Conservation (phyloP, 2,888 invertebrate species). For the Hypselothyrea guttata region DNA sequence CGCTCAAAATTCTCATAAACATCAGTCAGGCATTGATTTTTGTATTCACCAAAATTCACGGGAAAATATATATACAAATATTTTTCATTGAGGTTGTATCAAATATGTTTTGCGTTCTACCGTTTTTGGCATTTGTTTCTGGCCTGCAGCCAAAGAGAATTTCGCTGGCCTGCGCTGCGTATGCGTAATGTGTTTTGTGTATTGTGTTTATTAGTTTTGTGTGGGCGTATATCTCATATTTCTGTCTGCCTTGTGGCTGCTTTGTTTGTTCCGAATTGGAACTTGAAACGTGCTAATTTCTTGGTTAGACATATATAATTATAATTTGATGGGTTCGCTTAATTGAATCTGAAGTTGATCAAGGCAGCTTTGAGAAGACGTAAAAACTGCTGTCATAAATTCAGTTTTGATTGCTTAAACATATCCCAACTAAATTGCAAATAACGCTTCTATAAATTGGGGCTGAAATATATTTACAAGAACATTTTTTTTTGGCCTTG, state of each 20-base stretch:
- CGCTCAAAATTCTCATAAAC: conserved; percentile 50
- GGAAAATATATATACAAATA: too few species aligned
- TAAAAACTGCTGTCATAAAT: too few species aligned
- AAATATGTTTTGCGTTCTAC: conserved; percentile 56
- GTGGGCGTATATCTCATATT: conserved; percentile 16
- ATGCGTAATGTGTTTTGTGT: conserved; percentile 24
- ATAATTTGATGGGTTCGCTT: conserved; percentile 32
- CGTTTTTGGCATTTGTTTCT: conserved; percentile 49
- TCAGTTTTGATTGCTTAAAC: too few species aligned
- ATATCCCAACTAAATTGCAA: too few species aligned
- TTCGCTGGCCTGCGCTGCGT: conserved; percentile 28
- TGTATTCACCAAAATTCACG: background rate
- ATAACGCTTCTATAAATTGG: too few species aligned
- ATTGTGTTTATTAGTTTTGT: background rate
- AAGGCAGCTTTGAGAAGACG: too few species aligned
- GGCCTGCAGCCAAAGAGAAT: conserved; percentile 48
- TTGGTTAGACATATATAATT: conserved; percentile 36
- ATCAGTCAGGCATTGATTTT: conserved; percentile 57
- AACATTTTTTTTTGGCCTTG: too few species aligned
- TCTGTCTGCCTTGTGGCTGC: conserved; percentile 9
- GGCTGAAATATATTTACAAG: too few species aligned
- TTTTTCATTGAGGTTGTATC: conserved; percentile 11
- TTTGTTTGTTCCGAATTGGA: conserved; percentile 21
- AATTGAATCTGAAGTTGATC: conserved; percentile 33
- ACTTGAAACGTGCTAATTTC: conserved; percentile 36